Evolutionary conservation across 35 echinoderm and acorn worm species (phyloP).

Genomic region (Apostichopus californicus): DNA sequence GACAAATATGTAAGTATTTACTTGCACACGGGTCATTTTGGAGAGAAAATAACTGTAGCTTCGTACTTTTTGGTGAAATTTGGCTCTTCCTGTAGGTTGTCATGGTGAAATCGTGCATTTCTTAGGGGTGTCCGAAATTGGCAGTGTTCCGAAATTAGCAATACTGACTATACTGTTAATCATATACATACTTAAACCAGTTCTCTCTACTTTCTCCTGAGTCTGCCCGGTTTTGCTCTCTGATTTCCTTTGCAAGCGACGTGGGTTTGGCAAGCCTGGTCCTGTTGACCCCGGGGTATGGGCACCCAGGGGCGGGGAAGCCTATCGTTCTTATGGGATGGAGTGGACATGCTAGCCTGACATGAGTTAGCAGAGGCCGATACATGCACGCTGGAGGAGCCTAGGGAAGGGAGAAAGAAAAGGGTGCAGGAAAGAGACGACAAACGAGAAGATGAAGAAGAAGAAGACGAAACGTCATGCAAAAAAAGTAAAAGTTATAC

Average conservation of each 20-base stretch:
- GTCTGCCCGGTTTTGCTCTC: slow-evolving; percentile 11
- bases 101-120: too few relatives aligned
- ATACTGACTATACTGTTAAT: too few relatives aligned
- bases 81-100: too few relatives aligned
- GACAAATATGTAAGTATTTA: too few relatives aligned
- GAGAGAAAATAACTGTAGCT: too few relatives aligned
- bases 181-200: not conserved
- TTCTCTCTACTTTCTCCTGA: slow-evolving; percentile 12
- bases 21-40: too few relatives aligned
- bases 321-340: slow-evolving; percentile 35
- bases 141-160: too few relatives aligned
- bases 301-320: not conserved
- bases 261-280: slow-evolving; percentile 35
- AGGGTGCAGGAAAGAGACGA: slow-evolving; percentile 2
- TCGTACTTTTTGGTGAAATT: too few relatives aligned
- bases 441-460: not conserved
- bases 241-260: slow-evolving; percentile 17
- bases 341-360: slow-evolving; percentile 51
- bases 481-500: not conserved
- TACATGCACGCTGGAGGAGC: slow-evolving; percentile 38
- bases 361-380: slow-evolving; percentile 52
- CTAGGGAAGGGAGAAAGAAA: slow-evolving; percentile 13
- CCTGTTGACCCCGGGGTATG: slow-evolving; percentile 4
- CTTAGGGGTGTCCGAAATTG: too few relatives aligned
- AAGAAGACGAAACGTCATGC: not conserved